A percentile compares a stretch with the other conserved stretches of the same genome.
phyloP scores from a whole-genome alignment of 2,797 vertebrate species.

The Rallus crepitans region DNA sequence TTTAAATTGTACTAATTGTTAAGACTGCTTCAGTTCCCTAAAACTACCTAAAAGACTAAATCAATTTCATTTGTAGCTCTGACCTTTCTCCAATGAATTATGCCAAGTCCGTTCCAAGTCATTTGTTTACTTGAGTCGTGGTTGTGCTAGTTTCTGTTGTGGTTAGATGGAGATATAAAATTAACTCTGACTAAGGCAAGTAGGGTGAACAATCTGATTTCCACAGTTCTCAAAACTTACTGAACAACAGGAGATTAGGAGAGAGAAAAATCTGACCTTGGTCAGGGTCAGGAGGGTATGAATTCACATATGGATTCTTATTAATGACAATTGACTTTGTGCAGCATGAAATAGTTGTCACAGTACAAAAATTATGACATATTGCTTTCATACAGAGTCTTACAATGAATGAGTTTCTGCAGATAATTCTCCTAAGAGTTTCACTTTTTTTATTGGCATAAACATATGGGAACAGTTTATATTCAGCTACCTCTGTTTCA shows the following conservation, averaged over 20 bases:
- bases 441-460: neutral
- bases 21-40: neutral
- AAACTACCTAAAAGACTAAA: neutral
- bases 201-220: neutral
- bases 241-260: neutral
- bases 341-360: neutral
- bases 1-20: neutral
- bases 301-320: neutral
- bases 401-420: neutral
- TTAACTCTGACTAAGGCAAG: neutral
- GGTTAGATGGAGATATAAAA: neutral
- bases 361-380: neutral
- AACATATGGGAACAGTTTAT: neutral
- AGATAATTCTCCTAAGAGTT: neutral
- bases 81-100: neutral
- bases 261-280: neutral
- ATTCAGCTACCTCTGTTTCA: neutral
- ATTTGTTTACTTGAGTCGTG: neutral
- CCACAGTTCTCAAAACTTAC: neutral
- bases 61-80: neutral
- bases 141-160: neutral
- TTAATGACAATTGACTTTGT: neutral
- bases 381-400: neutral
- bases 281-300: neutral
- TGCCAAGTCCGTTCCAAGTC: neutral